Evolutionary conservation across 2,888 invertebrate genomes (phyloP).

Genomic region (Pantelozetes paolii): DNA sequence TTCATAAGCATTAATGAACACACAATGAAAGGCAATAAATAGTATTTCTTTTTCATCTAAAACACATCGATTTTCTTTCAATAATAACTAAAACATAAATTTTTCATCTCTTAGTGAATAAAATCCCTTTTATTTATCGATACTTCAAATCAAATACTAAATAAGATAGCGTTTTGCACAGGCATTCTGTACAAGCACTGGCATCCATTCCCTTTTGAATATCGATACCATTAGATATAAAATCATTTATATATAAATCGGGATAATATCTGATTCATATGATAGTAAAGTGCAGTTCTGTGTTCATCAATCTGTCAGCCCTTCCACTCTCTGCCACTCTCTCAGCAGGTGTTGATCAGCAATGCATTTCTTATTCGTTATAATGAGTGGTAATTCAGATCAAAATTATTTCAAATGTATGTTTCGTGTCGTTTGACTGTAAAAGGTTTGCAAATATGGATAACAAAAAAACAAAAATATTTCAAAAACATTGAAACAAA

Average conservation of each 20-base stretch:
- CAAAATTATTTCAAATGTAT: slow-evolving; percentile 2
- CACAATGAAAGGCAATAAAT: not conserved
- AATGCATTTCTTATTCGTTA: not conserved
- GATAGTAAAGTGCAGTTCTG: slow-evolving; percentile 29
- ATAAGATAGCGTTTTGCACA: not conserved
- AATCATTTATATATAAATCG: slow-evolving; percentile 16
- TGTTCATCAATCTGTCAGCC: slow-evolving; percentile 5
- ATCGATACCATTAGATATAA: slow-evolving; percentile 1
- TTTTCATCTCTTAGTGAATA: slow-evolving; percentile 11
- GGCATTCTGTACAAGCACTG: not conserved
- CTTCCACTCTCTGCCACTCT: not conserved
- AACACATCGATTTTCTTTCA: slow-evolving; percentile 1
- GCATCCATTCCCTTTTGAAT: slow-evolving; percentile 23
- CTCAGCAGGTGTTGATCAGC: slow-evolving; percentile 19
- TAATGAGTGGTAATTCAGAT: slow-evolving; percentile 14
- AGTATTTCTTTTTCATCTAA: not conserved
- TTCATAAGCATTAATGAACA: slow-evolving; percentile 23
- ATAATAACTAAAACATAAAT: slow-evolving; percentile 8
- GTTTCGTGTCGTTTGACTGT: not conserved
- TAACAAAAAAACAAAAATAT: no score
- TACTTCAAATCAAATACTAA: not conserved
- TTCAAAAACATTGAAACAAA: not conserved
- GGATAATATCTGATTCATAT: slow-evolving; percentile 21
- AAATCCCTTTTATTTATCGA: slow-evolving; percentile 19
- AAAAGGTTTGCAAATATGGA: not conserved